Evolutionary conservation across 1,140 invertebrate species (phyloP).

Genomic region (Cryptotermes secundus): DNA sequence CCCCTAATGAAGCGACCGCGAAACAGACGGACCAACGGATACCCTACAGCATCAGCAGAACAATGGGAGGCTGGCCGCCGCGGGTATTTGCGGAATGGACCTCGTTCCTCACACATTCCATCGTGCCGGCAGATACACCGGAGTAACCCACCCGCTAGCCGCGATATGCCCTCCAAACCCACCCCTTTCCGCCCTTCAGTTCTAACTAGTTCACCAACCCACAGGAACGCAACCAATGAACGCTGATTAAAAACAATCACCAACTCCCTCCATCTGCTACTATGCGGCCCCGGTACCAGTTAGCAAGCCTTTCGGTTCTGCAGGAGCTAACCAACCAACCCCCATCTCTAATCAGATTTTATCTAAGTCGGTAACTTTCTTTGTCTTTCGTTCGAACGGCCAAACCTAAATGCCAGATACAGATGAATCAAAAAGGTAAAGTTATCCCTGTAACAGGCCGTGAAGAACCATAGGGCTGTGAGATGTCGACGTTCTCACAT

Average conservation of each 20-base stretch:
- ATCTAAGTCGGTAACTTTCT: not conserved
- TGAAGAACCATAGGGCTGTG: too few relatives aligned
- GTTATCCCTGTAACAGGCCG: too few relatives aligned
- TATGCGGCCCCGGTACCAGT: not conserved
- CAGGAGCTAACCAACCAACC: not conserved
- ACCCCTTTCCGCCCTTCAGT: not conserved
- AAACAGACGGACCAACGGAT: not conserved
- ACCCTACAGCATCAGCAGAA: not conserved
- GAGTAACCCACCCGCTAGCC: slow-evolving; percentile 15
- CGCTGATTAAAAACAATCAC: slow-evolving; percentile 35
- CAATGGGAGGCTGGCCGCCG: not conserved
- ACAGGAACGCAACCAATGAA: slow-evolving; percentile 28
- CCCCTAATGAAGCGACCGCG: slow-evolving; percentile 29
- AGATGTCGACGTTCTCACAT: too few relatives aligned
- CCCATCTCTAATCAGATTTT: not conserved
- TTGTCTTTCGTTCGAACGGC: not conserved
- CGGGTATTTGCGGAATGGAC: slow-evolving; percentile 33
- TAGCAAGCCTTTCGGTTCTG: not conserved
- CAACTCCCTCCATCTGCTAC: not conserved
- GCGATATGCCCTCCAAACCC: slow-evolving; percentile 21
- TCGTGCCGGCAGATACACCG: slow-evolving; percentile 23
- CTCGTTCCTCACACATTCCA: slow-evolving; percentile 27
- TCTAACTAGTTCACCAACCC: slow-evolving; percentile 23
- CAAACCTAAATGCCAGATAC: not conserved
- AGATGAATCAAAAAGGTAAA: too few relatives aligned